Conservation (phyloP, 2,888 invertebrate species). For the Apodemia duryi region DNA sequence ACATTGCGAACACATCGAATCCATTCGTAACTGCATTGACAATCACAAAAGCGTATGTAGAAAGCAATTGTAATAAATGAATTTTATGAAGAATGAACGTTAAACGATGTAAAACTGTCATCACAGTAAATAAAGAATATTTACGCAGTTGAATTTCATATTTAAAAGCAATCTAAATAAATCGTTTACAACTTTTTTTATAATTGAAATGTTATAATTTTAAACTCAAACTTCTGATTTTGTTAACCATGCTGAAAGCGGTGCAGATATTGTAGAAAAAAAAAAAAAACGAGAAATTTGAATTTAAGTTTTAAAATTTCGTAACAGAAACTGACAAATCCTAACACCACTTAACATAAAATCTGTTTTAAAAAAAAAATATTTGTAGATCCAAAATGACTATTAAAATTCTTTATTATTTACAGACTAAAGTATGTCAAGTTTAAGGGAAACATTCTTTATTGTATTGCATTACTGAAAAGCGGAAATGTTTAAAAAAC, state of each 20-base stretch:
- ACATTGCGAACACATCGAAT: slow-evolving; percentile 36
- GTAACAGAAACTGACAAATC: not conserved
- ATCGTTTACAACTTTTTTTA: not conserved
- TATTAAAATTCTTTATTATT: not conserved
- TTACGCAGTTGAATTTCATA: not conserved
- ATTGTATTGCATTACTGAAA: not conserved
- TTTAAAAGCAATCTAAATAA: not conserved
- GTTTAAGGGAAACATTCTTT: not conserved
- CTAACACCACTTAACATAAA: not conserved
- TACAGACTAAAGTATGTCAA: not conserved
- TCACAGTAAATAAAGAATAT: not conserved
- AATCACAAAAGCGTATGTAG: slow-evolving; percentile 57
- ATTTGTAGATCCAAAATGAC: not conserved
- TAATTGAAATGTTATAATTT: not conserved
- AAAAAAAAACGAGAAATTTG: not conserved
- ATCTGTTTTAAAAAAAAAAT: not conserved
- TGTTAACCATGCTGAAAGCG: not conserved
- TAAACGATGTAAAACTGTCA: not conserved
- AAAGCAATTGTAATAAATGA: slow-evolving; percentile 32
- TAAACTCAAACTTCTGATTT: not conserved
- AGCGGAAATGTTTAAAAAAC: slow-evolving; percentile 20
- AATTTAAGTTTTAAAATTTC: not conserved
- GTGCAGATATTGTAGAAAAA: not conserved
- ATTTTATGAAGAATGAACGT: slow-evolving; percentile 1
- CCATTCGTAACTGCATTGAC: slow-evolving; percentile 38